Conservation (phyloP, 1,140 invertebrate species). For the Whitmania pigra region DNA sequence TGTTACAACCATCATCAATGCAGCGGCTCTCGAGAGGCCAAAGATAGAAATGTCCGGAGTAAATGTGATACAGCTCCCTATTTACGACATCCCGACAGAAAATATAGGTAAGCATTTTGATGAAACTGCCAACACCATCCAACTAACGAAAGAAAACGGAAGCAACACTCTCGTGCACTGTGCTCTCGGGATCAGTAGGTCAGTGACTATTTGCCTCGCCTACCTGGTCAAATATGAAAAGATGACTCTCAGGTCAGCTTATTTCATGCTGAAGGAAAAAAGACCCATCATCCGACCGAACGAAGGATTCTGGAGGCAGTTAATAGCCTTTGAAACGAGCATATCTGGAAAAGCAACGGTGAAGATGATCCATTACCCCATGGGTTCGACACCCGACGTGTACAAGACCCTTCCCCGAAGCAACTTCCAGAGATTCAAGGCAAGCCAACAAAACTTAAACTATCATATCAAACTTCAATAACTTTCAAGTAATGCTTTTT, state of each 20-base stretch:
- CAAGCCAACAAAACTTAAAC: too few relatives aligned
- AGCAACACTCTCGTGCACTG: conserved; percentile 15
- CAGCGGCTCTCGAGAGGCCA: conserved; percentile 5
- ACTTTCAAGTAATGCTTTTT: too few relatives aligned
- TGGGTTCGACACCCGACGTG: conserved; percentile 19
- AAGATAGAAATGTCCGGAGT: conserved; percentile 13
- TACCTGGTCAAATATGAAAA: conserved; percentile 19
- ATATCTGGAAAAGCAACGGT: conserved; percentile 4
- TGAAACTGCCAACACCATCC: conserved; percentile 6
- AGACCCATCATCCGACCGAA: conserved; percentile 17
- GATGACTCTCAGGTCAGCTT: conserved; percentile 14
- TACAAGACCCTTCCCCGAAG: conserved; percentile 5
- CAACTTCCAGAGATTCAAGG: too few relatives aligned
- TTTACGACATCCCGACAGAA: conserved; percentile 14
- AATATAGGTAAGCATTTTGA: conserved; percentile 14
- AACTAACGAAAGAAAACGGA: background rate
- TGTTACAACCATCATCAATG: conserved; percentile 17
- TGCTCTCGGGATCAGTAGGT: conserved; percentile 16
- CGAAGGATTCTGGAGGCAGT: conserved; percentile 20
- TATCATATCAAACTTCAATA: too few relatives aligned
- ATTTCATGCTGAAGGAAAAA: conserved; percentile 7
- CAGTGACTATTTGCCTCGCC: conserved; percentile 18
- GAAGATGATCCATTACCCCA: conserved; percentile 13
- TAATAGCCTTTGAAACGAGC: conserved; percentile 13
- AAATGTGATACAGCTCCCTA: background rate